Percentiles rank a stretch among this genome's conserved stretches.
These are phyloP conservation scores for Neoniphon sammara DNA, from an alignment of 2,797 vertebrate species.

Conservation along the genomic window DNA sequence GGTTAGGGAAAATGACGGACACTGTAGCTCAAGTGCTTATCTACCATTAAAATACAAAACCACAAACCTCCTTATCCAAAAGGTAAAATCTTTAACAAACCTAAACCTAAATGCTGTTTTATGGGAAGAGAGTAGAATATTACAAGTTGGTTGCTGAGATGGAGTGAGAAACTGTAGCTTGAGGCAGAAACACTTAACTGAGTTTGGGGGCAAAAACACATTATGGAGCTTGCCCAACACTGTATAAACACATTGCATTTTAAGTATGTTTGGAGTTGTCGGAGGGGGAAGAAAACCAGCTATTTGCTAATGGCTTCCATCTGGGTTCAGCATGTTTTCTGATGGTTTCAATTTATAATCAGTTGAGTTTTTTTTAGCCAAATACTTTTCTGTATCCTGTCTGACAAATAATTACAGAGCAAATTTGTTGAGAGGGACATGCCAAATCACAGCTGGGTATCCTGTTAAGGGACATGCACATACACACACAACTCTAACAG, in stretches of 20 bases:
- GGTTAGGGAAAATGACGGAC: conserved; percentile 20
- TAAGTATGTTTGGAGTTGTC: conserved; percentile 70
- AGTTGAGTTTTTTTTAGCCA: conserved; percentile 65
- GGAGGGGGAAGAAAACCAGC: conserved; percentile 59
- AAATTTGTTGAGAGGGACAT: conserved; percentile 64
- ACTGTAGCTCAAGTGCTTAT: neutral
- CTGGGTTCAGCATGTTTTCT: conserved; percentile 74
- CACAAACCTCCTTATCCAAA: conserved; percentile 19
- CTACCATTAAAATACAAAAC: conserved; percentile 1
- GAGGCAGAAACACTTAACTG: conserved; percentile 51
- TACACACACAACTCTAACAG: conserved; percentile 8
- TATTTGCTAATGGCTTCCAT: conserved; percentile 80
- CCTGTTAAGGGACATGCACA: conserved; percentile 17
- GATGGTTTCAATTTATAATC: conserved; percentile 78
- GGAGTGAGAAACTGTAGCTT: conserved; percentile 41
- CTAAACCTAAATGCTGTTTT: conserved; percentile 33
- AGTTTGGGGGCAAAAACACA: conserved; percentile 62
- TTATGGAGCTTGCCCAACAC: conserved; percentile 66
- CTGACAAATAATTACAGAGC: conserved; percentile 78
- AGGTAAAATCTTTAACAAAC: conserved; percentile 14
- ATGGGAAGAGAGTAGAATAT: conserved; percentile 36
- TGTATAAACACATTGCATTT: conserved; percentile 75
- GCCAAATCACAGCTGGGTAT: conserved; percentile 73
- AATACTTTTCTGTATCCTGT: conserved; percentile 75
- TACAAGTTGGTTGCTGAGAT: conserved; percentile 39